A percentile compares a stretch with the other conserved stretches of the same genome.
These are phyloP conservation scores for Meteorus cinctellus DNA, from an alignment of 2,888 invertebrate species.

Conservation along the genomic window DNA sequence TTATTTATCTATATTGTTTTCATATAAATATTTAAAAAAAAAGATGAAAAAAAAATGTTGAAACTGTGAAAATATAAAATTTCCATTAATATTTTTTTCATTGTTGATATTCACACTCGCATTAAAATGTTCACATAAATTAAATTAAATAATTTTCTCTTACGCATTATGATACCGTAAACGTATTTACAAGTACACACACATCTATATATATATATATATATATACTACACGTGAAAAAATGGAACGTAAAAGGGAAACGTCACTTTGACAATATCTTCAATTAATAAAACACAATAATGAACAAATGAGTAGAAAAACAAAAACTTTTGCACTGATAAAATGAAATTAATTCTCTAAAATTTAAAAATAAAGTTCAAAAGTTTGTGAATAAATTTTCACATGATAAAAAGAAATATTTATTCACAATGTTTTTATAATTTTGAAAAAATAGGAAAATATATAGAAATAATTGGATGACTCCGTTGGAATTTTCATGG, in stretches of 20 bases:
- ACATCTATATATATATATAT: background rate
- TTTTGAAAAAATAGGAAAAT: too few relatives aligned
- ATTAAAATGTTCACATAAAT: constrained; percentile 5
- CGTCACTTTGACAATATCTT: background rate
- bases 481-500: too few relatives aligned
- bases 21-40: background rate
- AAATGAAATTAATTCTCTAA: too few relatives aligned
- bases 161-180: background rate
- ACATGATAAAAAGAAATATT: background rate
- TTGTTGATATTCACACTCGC: constrained; percentile 3
- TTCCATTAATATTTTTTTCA: constrained; percentile 9
- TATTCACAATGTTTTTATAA: background rate
- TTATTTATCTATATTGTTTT: background rate
- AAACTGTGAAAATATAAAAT: background rate
- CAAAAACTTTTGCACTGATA: background rate
- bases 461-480: too few relatives aligned
- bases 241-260: background rate
- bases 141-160: background rate
- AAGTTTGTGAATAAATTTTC: background rate
- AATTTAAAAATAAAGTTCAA: too few relatives aligned
- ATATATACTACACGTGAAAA: background rate
- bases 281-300: background rate
- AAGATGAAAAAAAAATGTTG: background rate
- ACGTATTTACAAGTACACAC: background rate
- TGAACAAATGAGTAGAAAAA: background rate